Evolutionary conservation across 92 coral and sea anemone genomes (phyloP).

Genomic region (Zoanthus solanderi): DNA sequence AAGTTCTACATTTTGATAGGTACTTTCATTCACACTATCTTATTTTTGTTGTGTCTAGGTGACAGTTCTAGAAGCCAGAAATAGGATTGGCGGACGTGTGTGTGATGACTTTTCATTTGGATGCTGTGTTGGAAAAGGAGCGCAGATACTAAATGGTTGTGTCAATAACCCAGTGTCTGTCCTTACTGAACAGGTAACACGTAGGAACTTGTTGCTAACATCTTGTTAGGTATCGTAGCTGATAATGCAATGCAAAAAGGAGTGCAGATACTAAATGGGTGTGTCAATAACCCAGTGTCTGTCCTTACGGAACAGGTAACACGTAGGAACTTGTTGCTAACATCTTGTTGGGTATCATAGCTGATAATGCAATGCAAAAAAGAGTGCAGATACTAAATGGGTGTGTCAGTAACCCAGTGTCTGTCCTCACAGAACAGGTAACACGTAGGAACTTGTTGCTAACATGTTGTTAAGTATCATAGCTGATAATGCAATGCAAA

Average conservation of each 20-base stretch:
- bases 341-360: not conserved
- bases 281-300: constrained; percentile 87
- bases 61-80: constrained; percentile 89
- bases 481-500: no score
- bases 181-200: constrained; percentile 78
- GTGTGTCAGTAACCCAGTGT: constrained; percentile 88
- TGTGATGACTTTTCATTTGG: constrained; percentile 77
- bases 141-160: constrained; percentile 96
- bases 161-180: constrained; percentile 91
- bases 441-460: not conserved
- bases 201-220: not conserved
- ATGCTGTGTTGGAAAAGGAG: constrained; percentile 93
- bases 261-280: constrained; percentile 96
- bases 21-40: no score
- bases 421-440: constrained; percentile 88
- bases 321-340: not conserved
- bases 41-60: constrained; percentile 59
- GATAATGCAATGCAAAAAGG: constrained; percentile 51
- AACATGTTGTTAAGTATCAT: no score
- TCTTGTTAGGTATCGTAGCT: not conserved
- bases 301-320: constrained; percentile 84
- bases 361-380: constrained; percentile 18
- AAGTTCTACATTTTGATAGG: no score
- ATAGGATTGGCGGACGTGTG: constrained; percentile 97
- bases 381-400: constrained; percentile 98